Evolutionary conservation across 30 jellyfish, hydroid and myxozoan genomes (phyloP).

Genomic region (Rhopilema esculentum): DNA sequence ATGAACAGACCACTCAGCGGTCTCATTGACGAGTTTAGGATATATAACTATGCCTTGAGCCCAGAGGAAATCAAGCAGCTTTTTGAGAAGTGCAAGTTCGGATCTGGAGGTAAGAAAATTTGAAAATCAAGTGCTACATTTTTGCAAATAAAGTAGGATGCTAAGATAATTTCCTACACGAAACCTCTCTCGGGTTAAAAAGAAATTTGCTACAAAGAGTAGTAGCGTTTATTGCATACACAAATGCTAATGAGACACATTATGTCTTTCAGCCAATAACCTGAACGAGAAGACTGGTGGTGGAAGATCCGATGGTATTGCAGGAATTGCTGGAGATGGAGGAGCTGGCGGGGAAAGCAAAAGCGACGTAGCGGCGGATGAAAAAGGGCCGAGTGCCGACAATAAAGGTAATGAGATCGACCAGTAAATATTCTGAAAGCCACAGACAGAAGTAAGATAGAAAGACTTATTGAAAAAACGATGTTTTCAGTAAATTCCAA

Average conservation of each 20-base stretch:
- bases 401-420: conserved; percentile 30
- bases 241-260: too few relatives aligned
- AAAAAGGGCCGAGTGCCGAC: conserved; percentile 60
- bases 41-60: conserved; percentile 91
- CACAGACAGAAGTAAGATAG: background rate
- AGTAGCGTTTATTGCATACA: too few relatives aligned
- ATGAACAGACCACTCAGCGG: conserved; percentile 90
- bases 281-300: conserved; percentile 78
- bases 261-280: conserved; percentile 40
- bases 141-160: too few relatives aligned
- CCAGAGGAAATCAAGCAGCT: conserved; percentile 93
- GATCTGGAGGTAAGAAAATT: conserved; percentile 57
- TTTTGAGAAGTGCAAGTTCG: conserved; percentile 89
- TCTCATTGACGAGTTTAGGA: conserved; percentile 90
- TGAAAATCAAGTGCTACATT: too few relatives aligned
- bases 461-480: background rate
- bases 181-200: too few relatives aligned
- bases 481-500: background rate
- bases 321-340: conserved; percentile 78
- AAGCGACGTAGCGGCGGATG: conserved; percentile 63
- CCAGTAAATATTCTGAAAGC: background rate
- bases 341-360: conserved; percentile 64
- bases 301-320: conserved; percentile 78
- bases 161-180: too few relatives aligned
- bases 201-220: too few relatives aligned